Base-by-base conservation (phyloP, 1,140 invertebrate genomes). In the Nephila pilipes region DNA sequence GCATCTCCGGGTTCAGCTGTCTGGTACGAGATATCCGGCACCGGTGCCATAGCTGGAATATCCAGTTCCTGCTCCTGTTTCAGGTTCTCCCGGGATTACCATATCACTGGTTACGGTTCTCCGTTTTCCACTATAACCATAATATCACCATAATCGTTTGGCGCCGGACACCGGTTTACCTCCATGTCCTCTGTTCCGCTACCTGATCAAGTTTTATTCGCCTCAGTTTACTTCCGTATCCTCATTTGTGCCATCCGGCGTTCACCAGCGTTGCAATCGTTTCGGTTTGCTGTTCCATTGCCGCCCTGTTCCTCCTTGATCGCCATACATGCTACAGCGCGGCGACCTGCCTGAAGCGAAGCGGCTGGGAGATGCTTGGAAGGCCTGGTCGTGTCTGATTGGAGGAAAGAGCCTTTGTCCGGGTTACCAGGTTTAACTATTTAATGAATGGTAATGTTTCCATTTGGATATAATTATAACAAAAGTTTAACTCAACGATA, bases 351-450 rank as follows among this genome's bases (percentile, higher is more conserved):
- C 55, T 29, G 83, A 79, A 54, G n/a, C n/a, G 32, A n/a, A 4
- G 79, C 83, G 12, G 36, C 89, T 29, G 83, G 69, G 1, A 91
- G 57, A 85, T 25, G 25, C 79, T 91, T 46, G 83, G 32, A 0
- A 85, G n/a, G 36, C n/a, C n/a, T n/a, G n/a, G n/a, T n/a, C n/a
- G n/a, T n/a, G n/a, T n/a, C n/a, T n/a, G n/a, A n/a, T n/a, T n/a
- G n/a, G n/a, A n/a, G n/a, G n/a, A n/a, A n/a, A 83, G 63, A n/a
- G 25, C 80, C 89, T 80, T n/a, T n/a, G n/a, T n/a, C n/a, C n/a
- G n/a, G n/a, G n/a, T n/a, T n/a, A 60, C n/a, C n/a, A n/a, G 1
- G 4, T 60, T 60, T 22, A 60, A 60, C n/a, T 60, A 8, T n/a
- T 5, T 55, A 8, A 8, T 55, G 20, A 0, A 22, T 22, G 20